phyloP scores from a whole-genome alignment of 2,888 invertebrate species.

The Ornithoptera priamus region DNA sequence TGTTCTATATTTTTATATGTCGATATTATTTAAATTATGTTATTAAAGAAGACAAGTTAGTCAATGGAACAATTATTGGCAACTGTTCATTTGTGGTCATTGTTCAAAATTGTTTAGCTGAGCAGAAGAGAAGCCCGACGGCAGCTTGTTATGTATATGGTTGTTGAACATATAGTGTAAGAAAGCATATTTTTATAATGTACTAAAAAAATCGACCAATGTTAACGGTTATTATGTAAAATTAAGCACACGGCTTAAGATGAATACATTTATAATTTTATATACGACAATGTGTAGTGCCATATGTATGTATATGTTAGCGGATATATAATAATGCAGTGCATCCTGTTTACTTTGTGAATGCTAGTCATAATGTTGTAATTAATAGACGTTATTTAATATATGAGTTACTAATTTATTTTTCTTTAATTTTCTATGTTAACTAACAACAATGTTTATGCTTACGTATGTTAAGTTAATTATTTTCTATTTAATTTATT shows the following conservation, averaged over 20 bases:
- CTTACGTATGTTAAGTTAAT: constrained; percentile 1
- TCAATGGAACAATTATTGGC: not conserved
- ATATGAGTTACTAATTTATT: constrained; percentile 34
- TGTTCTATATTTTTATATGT: not conserved
- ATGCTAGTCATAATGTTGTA: constrained; percentile 66
- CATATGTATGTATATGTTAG: constrained; percentile 43
- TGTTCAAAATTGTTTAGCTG: not conserved
- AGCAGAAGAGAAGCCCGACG: not conserved
- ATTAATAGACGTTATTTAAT: constrained; percentile 43
- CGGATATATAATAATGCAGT: constrained; percentile 50
- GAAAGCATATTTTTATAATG: constrained; percentile 70
- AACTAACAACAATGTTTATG: constrained; percentile 4
- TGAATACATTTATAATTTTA: constrained; percentile 29
- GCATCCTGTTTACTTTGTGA: constrained; percentile 64
- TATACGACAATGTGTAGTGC: constrained; percentile 49
- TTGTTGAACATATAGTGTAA: constrained; percentile 53
- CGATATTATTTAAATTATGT: too few relatives aligned
- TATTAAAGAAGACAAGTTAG: not conserved
- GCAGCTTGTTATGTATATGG: constrained; percentile 34
- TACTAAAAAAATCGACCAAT: constrained; percentile 58
- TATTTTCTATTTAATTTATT: constrained; percentile 3
- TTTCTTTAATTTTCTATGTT: constrained; percentile 21
- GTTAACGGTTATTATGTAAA: constrained; percentile 46
- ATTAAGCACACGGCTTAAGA: constrained; percentile 22
- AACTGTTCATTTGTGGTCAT: not conserved